Evolutionary conservation across 2,888 invertebrate species (phyloP).

Genomic region (Sympetrum striolatum): DNA sequence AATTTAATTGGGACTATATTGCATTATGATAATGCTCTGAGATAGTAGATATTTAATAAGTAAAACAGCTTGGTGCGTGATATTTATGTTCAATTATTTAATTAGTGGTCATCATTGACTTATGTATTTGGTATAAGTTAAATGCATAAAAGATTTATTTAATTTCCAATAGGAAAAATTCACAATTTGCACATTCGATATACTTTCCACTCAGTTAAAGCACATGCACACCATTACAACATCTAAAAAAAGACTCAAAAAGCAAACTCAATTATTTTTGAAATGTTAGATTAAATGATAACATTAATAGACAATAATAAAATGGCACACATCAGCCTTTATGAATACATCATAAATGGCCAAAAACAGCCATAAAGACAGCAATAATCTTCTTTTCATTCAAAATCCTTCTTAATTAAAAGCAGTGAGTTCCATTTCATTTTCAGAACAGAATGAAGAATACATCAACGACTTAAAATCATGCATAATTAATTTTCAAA

Average conservation of each 20-base stretch:
- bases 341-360: neutral
- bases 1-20: no score
- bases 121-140: no score
- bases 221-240: neutral
- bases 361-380: neutral
- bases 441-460: no score
- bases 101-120: no score
- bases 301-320: neutral
- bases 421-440: no score
- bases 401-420: neutral
- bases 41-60: no score
- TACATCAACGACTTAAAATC: no score
- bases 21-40: no score
- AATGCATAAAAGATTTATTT: no score
- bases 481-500: no score
- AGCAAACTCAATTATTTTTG: neutral
- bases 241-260: neutral
- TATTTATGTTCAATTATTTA: no score
- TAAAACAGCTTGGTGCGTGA: no score
- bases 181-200: neutral
- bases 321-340: neutral
- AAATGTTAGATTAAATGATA: neutral
- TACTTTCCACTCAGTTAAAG: neutral
- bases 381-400: neutral
- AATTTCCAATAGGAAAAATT: neutral